phyloP scores from a whole-genome alignment of 2,113 vertebrate species.

The Trichechus manatus region DNA sequence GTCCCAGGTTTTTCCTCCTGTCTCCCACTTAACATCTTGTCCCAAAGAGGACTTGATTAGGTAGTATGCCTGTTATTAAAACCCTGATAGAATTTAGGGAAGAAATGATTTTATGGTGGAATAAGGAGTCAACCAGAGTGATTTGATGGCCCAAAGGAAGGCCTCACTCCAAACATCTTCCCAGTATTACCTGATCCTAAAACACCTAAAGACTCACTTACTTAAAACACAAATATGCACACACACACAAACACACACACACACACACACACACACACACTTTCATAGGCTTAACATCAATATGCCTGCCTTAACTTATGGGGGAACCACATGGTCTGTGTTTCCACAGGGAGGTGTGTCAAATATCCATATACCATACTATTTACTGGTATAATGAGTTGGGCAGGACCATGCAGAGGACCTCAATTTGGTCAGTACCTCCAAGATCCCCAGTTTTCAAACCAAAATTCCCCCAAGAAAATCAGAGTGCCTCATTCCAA shows the following conservation, averaged over 20 bases:
- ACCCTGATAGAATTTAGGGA: background rate
- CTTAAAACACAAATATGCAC: slow-evolving; percentile 7
- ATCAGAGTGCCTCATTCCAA: background rate
- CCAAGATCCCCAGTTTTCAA: background rate
- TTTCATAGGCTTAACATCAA: slow-evolving; percentile 35
- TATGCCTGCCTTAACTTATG: background rate
- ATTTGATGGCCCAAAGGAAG: background rate
- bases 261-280: background rate
- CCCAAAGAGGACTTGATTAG: background rate
- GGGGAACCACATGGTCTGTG: background rate
- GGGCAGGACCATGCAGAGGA: background rate
- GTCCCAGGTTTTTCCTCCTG: slow-evolving; percentile 4
- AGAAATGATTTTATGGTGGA: slow-evolving; percentile 36
- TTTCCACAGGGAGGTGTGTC: background rate
- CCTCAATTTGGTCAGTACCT: background rate
- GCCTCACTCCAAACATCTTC: slow-evolving; percentile 28
- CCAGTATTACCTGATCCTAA: slow-evolving; percentile 16
- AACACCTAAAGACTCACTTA: slow-evolving; percentile 31
- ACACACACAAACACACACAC: background rate
- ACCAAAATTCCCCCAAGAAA: background rate
- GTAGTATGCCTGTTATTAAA: slow-evolving; percentile 8
- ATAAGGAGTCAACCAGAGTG: background rate
- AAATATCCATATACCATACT: background rate
- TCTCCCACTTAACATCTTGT: background rate
- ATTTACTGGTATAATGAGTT: background rate